Conservation (phyloP, 2,888 invertebrate species). For the Uloborus plumipes region DNA sequence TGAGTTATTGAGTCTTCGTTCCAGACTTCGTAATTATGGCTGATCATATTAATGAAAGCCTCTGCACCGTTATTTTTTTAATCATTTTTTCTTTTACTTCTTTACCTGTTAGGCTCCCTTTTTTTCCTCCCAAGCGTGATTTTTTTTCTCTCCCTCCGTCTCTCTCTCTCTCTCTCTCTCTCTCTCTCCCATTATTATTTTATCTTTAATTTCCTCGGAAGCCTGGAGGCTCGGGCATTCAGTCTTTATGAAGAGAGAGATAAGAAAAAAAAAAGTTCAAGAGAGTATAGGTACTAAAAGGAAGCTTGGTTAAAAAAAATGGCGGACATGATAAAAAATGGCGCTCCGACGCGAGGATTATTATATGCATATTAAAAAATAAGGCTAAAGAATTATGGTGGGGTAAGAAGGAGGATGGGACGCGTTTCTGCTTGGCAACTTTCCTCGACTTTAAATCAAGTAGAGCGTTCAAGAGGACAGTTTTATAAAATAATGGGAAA, state of each 20-base stretch:
- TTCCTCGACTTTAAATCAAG: constrained; percentile 32
- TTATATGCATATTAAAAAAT: constrained; percentile 64
- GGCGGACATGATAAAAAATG: constrained; percentile 39
- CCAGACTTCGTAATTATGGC: constrained; percentile 64
- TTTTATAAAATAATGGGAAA: constrained; percentile 21
- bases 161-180: constrained; percentile 6
- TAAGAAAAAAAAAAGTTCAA: constrained; percentile 28
- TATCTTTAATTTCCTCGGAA: constrained; percentile 62
- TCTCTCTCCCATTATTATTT: constrained; percentile 60
- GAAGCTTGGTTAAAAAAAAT: constrained; percentile 18
- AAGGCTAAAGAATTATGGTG: constrained; percentile 21
- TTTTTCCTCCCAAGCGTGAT: constrained; percentile 16
- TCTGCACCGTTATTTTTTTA: constrained; percentile 49
- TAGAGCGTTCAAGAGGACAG: constrained; percentile 37
- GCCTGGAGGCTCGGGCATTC: constrained; percentile 51
- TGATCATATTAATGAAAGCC: constrained; percentile 65
- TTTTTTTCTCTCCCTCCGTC: constrained; percentile 17
- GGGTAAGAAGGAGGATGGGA: constrained; percentile 21
- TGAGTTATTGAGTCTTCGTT: constrained; percentile 53
- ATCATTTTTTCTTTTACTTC: constrained; percentile 33
- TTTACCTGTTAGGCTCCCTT: constrained; percentile 50
- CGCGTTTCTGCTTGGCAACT: constrained; percentile 20
- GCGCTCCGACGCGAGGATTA: constrained; percentile 53
- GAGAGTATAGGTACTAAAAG: constrained; percentile 28
- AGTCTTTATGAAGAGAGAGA: constrained; percentile 56